Percentiles rank a stretch among this genome's conserved stretches.
Conservation (phyloP, 2,113 vertebrate species). For the Clarias magur region DNA sequence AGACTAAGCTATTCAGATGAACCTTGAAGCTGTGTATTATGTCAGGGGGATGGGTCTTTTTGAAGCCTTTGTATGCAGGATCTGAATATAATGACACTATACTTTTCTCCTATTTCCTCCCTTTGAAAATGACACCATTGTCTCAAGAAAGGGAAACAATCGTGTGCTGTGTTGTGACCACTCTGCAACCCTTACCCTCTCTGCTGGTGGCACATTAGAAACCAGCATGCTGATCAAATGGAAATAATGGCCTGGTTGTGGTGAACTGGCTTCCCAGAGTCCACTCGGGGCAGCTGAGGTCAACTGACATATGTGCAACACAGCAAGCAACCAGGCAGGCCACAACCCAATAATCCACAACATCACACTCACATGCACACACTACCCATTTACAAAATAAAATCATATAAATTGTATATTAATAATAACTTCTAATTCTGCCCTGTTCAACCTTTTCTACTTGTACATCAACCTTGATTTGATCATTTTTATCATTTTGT, state of each 20-base stretch:
- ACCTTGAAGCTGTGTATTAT: constrained; percentile 19
- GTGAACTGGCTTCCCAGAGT: not conserved
- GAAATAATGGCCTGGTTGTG: constrained; percentile 2
- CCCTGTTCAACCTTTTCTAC: not conserved
- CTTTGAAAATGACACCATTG: constrained; percentile 52
- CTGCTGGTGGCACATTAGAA: constrained; percentile 30
- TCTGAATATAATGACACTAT: constrained; percentile 48
- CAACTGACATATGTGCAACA: constrained; percentile 9
- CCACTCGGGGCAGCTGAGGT: not conserved
- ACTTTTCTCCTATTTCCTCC: constrained; percentile 39
- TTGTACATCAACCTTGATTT: not conserved
- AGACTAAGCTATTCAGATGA: constrained; percentile 38
- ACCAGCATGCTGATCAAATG: constrained; percentile 30
- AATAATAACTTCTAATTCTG: not conserved
- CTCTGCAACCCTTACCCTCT: constrained; percentile 34
- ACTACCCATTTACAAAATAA: not conserved
- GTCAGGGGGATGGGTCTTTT: constrained; percentile 28
- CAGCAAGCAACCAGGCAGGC: not conserved
- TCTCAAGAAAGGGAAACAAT: constrained; percentile 31
- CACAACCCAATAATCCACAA: not conserved
- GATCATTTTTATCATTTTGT: not conserved
- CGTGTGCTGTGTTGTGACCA: constrained; percentile 36
- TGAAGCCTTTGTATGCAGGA: constrained; percentile 53
- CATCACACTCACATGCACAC: not conserved
- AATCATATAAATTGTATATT: not conserved